Evolutionary conservation across 23 tunicate genomes (phyloP), one percentile per base, ranked within the genome.

Genomic region (Corella eumyota): DNA sequence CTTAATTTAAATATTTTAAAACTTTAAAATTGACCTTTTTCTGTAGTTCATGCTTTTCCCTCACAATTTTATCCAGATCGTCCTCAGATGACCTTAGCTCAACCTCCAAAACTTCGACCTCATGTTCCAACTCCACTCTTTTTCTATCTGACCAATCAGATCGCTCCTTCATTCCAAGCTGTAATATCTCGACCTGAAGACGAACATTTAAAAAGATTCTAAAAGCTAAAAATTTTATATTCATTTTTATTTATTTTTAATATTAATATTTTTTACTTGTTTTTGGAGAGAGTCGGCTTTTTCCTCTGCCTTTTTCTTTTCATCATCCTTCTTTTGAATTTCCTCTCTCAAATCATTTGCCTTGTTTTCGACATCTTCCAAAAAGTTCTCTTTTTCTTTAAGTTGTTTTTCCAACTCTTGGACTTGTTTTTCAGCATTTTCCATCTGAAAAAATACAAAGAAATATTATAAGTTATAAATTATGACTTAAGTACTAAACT

Each of bases 121-220:
- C 80, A 15, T 30, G 24, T 36, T 74, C 37, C 31, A 64, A 37
- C 34, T 64, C 80, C 27, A 35, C 49, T 40, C 30, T 32, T 44
- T 74, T 74, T 20, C 53, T 33, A 28, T 63, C 57, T 45, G 71
- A 52, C 56, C 56, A 74, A 54, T 74, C 64, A 5, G 56, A 25
- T 19, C 80, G 80, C 31, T 74, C 70, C 33, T 64, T 64, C 64
- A 74, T 30, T 30, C 64, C 80, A 33, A 34, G 11, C 33, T 74
- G 71, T 6, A 74, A 56, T 47, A 64, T 23, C n/a, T 65, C 70
- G 31, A 74, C 56, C 80, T 61, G 17, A 40, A n/a, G n/a, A n/a
- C n/a, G n/a, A n/a, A n/a, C n/a, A n/a, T n/a, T n/a, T n/a, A n/a
- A n/a, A n/a, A n/a, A n/a, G n/a, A n/a, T n/a, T n/a, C n/a, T n/a